Evolutionary conservation across 2,113 vertebrate genomes (phyloP), one percentile per base, ranked within the genome.

Genomic region (Pandion haliaetus): DNA sequence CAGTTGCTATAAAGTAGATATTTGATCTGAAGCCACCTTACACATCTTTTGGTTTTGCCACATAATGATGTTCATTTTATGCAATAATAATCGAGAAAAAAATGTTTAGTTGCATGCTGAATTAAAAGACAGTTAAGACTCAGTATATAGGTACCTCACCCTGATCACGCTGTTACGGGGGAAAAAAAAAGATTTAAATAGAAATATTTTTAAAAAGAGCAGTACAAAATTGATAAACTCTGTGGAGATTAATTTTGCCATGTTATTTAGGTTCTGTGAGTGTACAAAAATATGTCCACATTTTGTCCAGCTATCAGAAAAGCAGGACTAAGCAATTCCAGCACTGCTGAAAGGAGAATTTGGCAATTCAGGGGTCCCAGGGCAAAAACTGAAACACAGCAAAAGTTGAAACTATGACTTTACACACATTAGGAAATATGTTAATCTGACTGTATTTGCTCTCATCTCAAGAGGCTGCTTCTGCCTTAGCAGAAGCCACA

Each of bases 1-100:
- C 16, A 44, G 16, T 14, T 92, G 24, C 44, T 52, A 3, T 78
- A 52, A 81, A 61, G 24, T 4, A 70, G 9, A 0, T 52, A 63
- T 49, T 67, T 72, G 49, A 19, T 83, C 63, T 50, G 59, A 91
- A 77, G 11, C 29, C 32, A 54, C 17, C 10, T 73, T 40, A 7
- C 8, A 19, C 4, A 10, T 49, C 13, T 63, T 59, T 63, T 67
- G 11, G 3, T 24, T 91, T 95, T 31, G 29, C 6, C 34, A 44
- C 10, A 10, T 36, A 36, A n/a, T 32, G 16, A 12, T 2, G 1
- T 55, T 83, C 0, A 0, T 44, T 88, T 81, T 86, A 23, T 61
- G 40, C 10, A 3, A 57, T 47, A 77, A 45, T 50, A 38, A 59
- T 15, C 32, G 18, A 82, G 24, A 49, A 85, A 52, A 77, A 82